These are phyloP conservation scores for Scartelaos histophorus DNA, from an alignment of 2,113 vertebrate genomes.

Conservation along the genomic window DNA sequence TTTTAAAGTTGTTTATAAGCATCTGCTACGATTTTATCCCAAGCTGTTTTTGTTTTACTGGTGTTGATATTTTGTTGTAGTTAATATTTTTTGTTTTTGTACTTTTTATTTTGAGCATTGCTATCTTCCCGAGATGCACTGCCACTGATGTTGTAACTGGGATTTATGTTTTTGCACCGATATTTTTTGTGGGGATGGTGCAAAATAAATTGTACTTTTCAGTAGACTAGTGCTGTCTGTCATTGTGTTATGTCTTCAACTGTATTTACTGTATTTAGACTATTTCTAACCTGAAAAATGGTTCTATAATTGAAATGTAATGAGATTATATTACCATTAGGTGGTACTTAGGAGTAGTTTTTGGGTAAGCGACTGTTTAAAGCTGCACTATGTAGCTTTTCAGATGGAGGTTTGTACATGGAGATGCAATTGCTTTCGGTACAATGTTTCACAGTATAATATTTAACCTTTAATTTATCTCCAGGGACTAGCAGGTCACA, in stretches of 20 bases:
- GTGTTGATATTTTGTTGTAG: constrained; percentile 57
- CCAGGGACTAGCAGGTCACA: too few species aligned
- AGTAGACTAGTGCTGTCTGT: constrained; percentile 15
- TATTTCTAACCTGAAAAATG: too few species aligned
- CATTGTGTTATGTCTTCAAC: neutral
- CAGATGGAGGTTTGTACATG: too few species aligned
- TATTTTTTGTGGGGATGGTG: constrained; percentile 50
- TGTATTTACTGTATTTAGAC: neutral
- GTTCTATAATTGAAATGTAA: constrained; percentile 20
- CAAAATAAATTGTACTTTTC: constrained; percentile 70
- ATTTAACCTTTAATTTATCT: neutral
- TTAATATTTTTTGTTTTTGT: constrained; percentile 48
- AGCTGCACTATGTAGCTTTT: too few species aligned
- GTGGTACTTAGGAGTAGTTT: constrained; percentile 13
- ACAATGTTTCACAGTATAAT: neutral
- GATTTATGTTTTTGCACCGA: constrained; percentile 61
- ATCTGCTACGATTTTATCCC: constrained; percentile 29
- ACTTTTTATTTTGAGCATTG: constrained; percentile 49
- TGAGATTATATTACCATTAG: constrained; percentile 38
- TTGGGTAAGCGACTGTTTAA: too few species aligned
- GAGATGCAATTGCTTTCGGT: too few species aligned
- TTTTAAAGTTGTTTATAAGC: constrained; percentile 16
- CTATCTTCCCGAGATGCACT: constrained; percentile 65
- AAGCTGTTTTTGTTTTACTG: constrained; percentile 49
- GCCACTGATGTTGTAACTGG: constrained; percentile 64